Conservation (phyloP, 2,797 vertebrate species). For the Leptodactylus fallax region DNA sequence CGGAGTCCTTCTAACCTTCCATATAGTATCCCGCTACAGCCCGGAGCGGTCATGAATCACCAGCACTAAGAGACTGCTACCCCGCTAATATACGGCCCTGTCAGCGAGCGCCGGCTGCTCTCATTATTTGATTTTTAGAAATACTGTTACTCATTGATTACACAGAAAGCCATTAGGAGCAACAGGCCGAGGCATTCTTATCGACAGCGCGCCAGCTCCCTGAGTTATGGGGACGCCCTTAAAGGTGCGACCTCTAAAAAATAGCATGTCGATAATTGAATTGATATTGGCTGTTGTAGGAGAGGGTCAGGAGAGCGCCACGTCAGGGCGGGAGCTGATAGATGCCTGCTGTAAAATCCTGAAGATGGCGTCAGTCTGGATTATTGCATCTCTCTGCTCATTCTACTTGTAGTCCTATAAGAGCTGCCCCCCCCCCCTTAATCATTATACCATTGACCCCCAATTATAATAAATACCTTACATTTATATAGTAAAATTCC, state of each 20-base stretch:
- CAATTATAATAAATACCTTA: too few relatives aligned
- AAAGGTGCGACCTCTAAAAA: constrained; percentile 31
- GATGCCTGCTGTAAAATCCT: neutral
- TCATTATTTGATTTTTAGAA: constrained; percentile 60
- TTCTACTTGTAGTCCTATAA: too few relatives aligned
- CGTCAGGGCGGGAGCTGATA: neutral
- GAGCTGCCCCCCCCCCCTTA: too few relatives aligned
- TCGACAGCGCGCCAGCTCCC: neutral
- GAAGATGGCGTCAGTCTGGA: neutral
- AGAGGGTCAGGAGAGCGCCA: neutral
- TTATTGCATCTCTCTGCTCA: too few relatives aligned
- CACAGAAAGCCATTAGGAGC: constrained; percentile 39
- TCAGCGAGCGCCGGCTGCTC: constrained; percentile 32
- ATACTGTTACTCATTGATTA: constrained; percentile 58
- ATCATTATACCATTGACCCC: too few relatives aligned
- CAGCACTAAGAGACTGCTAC: neutral
- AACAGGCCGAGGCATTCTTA: constrained; percentile 27
- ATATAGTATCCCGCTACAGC: too few relatives aligned
- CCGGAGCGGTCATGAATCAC: neutral
- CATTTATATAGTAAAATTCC: too few relatives aligned
- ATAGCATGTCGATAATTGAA: constrained; percentile 23
- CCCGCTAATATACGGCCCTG: constrained; percentile 11
- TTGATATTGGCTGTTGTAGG: neutral
- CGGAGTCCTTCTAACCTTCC: neutral
- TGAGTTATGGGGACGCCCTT: constrained; percentile 32